Base-by-base conservation (phyloP, 2,113 vertebrate species). In the Thalassarche chlororhynchos region DNA sequence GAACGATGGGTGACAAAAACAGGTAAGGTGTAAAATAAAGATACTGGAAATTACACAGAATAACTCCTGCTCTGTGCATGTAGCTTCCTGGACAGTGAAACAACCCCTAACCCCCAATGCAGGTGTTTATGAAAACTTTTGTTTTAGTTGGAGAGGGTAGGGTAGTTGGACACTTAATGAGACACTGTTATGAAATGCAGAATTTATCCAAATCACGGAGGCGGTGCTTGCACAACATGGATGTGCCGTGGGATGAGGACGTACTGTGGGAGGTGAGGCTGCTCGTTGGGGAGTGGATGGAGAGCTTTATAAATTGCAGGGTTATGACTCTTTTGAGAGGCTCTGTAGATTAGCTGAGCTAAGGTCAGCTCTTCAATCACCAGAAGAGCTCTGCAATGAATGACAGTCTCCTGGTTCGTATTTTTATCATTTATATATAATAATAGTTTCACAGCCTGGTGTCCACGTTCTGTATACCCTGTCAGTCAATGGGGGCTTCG, bases 401-500 rank as follows among this genome's bases (percentile, higher is more conserved):
- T 29, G 62, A 10, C 62, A 51, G 31, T 38, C 75, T 86, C 42
- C 29, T 62, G 9, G 69, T 70, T 58, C 55, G 3, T n/a, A 34
- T 54, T 62, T 68, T 81, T 21, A 49, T 66, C n/a, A 5, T 42
- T 58, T 80, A 11, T 44, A 44, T 36, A 11, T 61, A 66, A 74
- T 42, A 55, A 32, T 17, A 36, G 47, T 68, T 85, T 61, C 10
- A 21, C 49, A 26, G 8, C 19, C 23, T 15, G 19, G 17, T 44
- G 12, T n/a, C 46, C 9, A 3, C 0, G 1, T 76, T 46, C 46
- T 3, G 14, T 52, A 7, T 8, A 9, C 52, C 34, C 21, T 60
- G 25, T 14, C 46, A 66, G 40, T 40, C 58, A 15, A 2, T 1
- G n/a, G 42, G 3, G 26, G 17, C 54, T 68, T 85, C 75, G 31